Evolutionary conservation across 1,140 invertebrate genomes (phyloP), one percentile per base, ranked within the genome.

Genomic region (Hylyphantes graminicola): DNA sequence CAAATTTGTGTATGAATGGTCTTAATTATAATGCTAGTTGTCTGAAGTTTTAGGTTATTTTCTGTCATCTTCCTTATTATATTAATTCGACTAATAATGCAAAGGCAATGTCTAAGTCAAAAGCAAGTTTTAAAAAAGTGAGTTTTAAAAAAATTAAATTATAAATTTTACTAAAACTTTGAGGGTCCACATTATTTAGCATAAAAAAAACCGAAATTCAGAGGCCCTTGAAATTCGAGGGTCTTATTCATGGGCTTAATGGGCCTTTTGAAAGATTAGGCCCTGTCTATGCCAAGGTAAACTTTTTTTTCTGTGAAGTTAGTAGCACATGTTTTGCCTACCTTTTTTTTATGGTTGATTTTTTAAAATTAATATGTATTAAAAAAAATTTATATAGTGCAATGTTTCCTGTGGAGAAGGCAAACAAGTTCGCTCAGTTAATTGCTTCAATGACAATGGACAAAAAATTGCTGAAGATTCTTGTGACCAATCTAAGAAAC

Each of bases 361-460:
- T 17, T 7, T 7, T 57, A 10, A 11, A 57, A 57, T 11, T 57
- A 57, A 15, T 10, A 10, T 11, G 55, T 15, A 57, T 57, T n/a
- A n/a, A n/a, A n/a, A 57, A 57, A 57, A 11, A 10, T n/a, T 87
- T 85, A 88, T 88, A 19, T 87, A 93, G 93, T 94, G 93, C 87
- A 91, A 91, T 68, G 89, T 89, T 19, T 90, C 90, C 48, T 94
- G 94, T 88, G 93, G 92, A 12, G 89, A 90, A 63, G 93, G 93
- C 61, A 89, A 89, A 57, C 91, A 93, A 85, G 89, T 90, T 75
- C 89, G 93, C 17, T 89, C 90, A 75, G 91, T 93, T 12, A 87
- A 88, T 19, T 94, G 94, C 88, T 72, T 61, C 53, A 55, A 74
- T 73, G 59, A 74, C 65, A 35, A 74, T 82, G 72, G 50, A 51